Evolutionary conservation across 2,113 vertebrate species (phyloP).

Genomic region (Junco hyemalis): DNA sequence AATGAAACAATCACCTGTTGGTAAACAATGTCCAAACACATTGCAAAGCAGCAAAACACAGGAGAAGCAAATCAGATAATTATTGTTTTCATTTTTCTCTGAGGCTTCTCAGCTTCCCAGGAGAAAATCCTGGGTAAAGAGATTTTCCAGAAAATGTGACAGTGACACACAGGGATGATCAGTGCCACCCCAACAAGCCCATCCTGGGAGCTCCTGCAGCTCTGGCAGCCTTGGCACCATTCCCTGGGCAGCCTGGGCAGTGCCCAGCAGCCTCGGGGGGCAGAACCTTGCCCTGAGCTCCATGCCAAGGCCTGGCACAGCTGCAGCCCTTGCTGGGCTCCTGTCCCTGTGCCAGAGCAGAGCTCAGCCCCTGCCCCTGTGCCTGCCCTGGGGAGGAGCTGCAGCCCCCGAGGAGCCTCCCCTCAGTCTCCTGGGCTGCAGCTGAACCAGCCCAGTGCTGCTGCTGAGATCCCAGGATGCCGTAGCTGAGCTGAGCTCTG

Average conservation of each 20-base stretch:
- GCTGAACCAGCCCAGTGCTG: background rate
- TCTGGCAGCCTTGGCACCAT: background rate
- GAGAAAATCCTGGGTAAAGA: too few species aligned
- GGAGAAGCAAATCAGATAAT: too few species aligned
- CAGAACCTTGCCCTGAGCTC: background rate
- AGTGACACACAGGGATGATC: too few species aligned
- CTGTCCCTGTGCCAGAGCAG: background rate
- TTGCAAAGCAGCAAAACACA: too few species aligned
- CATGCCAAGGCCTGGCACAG: background rate
- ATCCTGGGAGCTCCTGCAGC: background rate
- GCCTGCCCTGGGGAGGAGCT: background rate
- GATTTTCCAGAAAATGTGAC: too few species aligned
- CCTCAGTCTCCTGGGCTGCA: background rate
- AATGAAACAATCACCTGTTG: too few species aligned
- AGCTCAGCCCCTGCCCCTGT: background rate
- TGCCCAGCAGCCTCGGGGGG: background rate
- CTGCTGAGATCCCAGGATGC: rapidly evolving
- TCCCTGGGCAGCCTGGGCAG: background rate
- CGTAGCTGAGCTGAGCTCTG: rapidly evolving
- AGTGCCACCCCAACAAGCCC: background rate
- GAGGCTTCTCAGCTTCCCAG: too few species aligned
- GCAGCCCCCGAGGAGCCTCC: background rate
- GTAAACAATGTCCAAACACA: too few species aligned
- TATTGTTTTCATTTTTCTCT: too few species aligned
- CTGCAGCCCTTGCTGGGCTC: background rate